Evolutionary conservation across 2,797 vertebrate genomes (phyloP), one percentile per base, ranked within the genome.

Genomic region (Phataginus tetradactyla): DNA sequence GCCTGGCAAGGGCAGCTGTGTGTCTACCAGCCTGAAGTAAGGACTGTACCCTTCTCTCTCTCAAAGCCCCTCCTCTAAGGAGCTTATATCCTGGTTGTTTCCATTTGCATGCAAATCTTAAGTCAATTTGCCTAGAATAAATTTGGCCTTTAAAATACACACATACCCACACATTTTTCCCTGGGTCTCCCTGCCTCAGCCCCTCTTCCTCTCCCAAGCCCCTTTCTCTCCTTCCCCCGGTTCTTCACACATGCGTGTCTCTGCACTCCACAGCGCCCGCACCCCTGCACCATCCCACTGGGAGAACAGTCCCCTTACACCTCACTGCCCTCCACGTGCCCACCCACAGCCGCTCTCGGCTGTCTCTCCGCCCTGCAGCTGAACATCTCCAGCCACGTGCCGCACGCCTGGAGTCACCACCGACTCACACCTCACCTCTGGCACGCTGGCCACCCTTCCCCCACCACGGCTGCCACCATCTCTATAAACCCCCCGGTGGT

Each of bases 121-220:
- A 94, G 86, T 42, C 77, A 93, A 94, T n/a, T 75, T 53, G 27
- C 81, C 61, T 72, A 66, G 80, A 94, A 96, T 84, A 94, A 93
- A 88, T 55, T 6, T 96, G 89, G 77, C 86, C 92, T 89, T 96
- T 93, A 83, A 95, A 95, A 91, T 21, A 61, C 1, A 81, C 72
- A 77, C 37, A 64, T 29, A 25, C 51, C n/a, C 92, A 94, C 72
- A 78, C 80, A 45, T 49, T 83, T 45, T 59, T 55, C 53, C 79
- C 72, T 78, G 78, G 3, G 74, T 79, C 88, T 92, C 79, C 79
- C 59, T 45, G n/a, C 39, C 55, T 92, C 20, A 49, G 29, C 42
- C 21, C 12, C 77, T 72, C 51, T 75, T 90, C 68, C 86, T 88
- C 68, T 63, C 79, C 37, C 71, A 91, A 37, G 75, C 15, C 64